These are phyloP conservation scores for Drosophila nigricruria DNA, from an alignment of 2,888 invertebrate genomes.

Conservation along the genomic window DNA sequence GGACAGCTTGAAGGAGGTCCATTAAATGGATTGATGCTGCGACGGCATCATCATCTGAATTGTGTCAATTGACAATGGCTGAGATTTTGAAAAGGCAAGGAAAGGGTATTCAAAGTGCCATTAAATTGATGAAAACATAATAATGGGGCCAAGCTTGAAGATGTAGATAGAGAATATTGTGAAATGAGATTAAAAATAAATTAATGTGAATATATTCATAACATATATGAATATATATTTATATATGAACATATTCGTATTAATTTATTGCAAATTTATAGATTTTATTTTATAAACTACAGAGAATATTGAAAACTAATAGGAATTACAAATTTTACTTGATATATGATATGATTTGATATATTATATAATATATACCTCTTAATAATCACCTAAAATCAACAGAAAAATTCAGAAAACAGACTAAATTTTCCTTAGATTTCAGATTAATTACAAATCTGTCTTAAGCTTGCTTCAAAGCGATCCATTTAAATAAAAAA, in stretches of 20 bases:
- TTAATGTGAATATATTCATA: neutral
- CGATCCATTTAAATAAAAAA: slow-evolving; percentile 8
- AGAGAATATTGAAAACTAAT: too few species aligned
- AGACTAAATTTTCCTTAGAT: neutral
- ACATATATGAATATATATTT: too few species aligned
- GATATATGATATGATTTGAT: too few species aligned
- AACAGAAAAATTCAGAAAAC: neutral
- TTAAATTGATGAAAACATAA: slow-evolving; percentile 15
- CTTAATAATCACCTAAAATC: neutral
- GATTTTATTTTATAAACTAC: too few species aligned
- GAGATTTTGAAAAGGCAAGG: too few species aligned
- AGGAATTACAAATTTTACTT: too few species aligned
- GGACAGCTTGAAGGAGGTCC: slow-evolving; percentile 32
- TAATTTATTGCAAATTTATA: too few species aligned
- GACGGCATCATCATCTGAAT: slow-evolving; percentile 35
- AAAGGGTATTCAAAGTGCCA: slow-evolving; percentile 2
- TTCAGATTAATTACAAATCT: neutral
- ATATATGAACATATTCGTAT: too few species aligned
- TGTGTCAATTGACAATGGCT: slow-evolving; percentile 53
- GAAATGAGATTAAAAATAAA: neutral
- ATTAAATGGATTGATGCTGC: slow-evolving; percentile 64
- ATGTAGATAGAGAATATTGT: neutral
- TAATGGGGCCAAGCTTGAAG: neutral
- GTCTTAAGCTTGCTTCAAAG: neutral
- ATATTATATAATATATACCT: neutral